Base-by-base conservation (phyloP, 2,113 vertebrate genomes). In the Vidua macroura region DNA sequence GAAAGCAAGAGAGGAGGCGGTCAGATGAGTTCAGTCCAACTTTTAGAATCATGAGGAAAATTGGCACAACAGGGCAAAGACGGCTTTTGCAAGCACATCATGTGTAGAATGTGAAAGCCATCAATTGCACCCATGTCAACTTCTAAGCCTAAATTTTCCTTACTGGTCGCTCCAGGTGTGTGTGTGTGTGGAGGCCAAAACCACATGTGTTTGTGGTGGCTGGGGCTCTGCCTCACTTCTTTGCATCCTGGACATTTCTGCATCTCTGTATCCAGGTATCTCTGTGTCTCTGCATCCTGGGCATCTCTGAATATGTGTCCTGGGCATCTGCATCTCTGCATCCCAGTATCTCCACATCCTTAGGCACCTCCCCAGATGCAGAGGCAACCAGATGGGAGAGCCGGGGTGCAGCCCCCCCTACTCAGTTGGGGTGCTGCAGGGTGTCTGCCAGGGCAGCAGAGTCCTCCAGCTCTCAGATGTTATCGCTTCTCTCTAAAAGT, bases 291-390 rank as follows among this genome's bases (percentile, higher is more conserved):
- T 64, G 55, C 28, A 31, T 59, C 44, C 53, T 3, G 1, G 19
- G 51, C 44, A 66, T 53, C 31, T 83, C 46, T 53, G 20, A 15
- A 15, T 52, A 14, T 24, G 7, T 43, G 20, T 63, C 49, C 41
- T 52, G 58, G 39, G 22, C 11, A 17, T 63, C 27, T 39, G 28
- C 25, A 27, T n/a, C 44, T 28, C 59, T 15, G 22, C 22, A 28
- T 49, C 76, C 41, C 1, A 0, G 52, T 28, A 31, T 27, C 69
- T 35, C 41, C 3, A 3, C 28, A 15, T 37, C 56, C 20, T 7
- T 13, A 23, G 1, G n/a, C 33, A 19, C 35, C 69, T 27, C 83
- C 2, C 15, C 43, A 2, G 70, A 25, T 11, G 5, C 0, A 0
- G 81, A 74, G 43, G 18, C 82, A 72, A 15, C 8, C 1, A 4